These are phyloP conservation scores for Oncopodura yosiiana DNA, from an alignment of 1,140 invertebrate genomes.

Conservation along the genomic window DNA sequence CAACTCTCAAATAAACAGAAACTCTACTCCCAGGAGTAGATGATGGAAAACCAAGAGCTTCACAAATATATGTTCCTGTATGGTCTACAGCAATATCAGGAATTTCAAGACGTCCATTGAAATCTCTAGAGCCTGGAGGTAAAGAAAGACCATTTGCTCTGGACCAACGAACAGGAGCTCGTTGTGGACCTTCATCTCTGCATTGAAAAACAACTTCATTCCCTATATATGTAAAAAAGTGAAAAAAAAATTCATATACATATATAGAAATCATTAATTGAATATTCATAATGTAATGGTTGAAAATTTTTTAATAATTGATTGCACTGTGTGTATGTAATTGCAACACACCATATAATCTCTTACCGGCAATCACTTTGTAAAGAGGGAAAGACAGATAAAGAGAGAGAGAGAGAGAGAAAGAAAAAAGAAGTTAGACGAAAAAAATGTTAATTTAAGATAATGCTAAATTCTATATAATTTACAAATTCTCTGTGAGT, in stretches of 20 bases:
- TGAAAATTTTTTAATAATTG: not conserved
- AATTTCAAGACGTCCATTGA: slow-evolving; percentile 70
- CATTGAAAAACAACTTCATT: slow-evolving; percentile 85
- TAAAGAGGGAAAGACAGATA: not conserved
- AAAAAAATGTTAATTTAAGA: not conserved
- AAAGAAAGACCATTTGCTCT: slow-evolving; percentile 58
- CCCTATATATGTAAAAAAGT: slow-evolving; percentile 45
- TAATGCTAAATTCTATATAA: too few relatives aligned
- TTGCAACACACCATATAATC: slow-evolving; percentile 1
- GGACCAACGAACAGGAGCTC: slow-evolving; percentile 55
- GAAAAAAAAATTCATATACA: not conserved
- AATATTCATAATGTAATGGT: not conserved
- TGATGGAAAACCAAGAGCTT: slow-evolving; percentile 58
- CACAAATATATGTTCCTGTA: slow-evolving; percentile 68
- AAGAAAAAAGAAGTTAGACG: slow-evolving; percentile 6
- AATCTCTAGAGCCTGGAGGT: slow-evolving; percentile 58
- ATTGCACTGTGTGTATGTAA: too few relatives aligned
- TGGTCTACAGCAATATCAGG: slow-evolving; percentile 68
- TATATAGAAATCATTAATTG: too few relatives aligned
- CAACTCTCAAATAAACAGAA: slow-evolving; percentile 56
- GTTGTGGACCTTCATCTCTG: slow-evolving; percentile 68
- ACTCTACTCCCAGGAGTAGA: slow-evolving; percentile 46
- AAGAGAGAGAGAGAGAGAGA: slow-evolving; percentile 3
- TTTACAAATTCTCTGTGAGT: too few relatives aligned
- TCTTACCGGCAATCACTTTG: slow-evolving; percentile 18